Evolutionary conservation across 2,888 invertebrate species (phyloP).

Genomic region (Drosophila suboccidentalis): DNA sequence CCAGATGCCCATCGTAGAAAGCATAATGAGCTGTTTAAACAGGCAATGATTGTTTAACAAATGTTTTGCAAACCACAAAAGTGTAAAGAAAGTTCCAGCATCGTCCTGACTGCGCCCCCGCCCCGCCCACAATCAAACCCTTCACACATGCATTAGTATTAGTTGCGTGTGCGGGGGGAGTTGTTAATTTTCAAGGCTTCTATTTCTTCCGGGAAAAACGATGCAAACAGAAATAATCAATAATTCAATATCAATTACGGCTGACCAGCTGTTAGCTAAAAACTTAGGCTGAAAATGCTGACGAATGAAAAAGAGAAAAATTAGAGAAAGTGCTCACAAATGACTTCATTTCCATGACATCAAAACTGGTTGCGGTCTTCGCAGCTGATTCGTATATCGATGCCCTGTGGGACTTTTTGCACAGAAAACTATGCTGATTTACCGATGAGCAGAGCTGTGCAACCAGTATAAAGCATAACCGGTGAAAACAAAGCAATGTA

Average conservation of each 20-base stretch:
- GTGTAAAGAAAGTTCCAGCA: conserved; percentile 68
- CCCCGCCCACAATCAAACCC: conserved; percentile 15
- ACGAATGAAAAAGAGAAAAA: conserved; percentile 12
- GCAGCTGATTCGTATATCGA: conserved; percentile 51
- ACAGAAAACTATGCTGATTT: background rate
- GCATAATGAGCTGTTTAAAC: background rate
- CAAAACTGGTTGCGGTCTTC: conserved; percentile 26
- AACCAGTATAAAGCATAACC: background rate
- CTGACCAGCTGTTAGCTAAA: conserved; percentile 55
- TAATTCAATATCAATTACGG: conserved; percentile 27
- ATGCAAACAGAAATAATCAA: conserved; percentile 53
- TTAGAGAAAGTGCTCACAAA: conserved; percentile 47
- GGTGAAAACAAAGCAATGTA: background rate
- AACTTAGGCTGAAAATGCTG: conserved; percentile 8
- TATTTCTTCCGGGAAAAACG: conserved; percentile 26
- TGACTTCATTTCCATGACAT: conserved; percentile 61
- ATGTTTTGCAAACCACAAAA: background rate
- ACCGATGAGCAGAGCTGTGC: background rate
- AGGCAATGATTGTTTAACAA: background rate
- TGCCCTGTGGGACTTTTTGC: background rate
- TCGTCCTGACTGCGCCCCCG: conserved; percentile 37
- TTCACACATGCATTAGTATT: background rate
- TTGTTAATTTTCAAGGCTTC: conserved; percentile 67
- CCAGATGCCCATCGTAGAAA: conserved; percentile 6
- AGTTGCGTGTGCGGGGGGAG: conserved; percentile 23